phyloP scores from a whole-genome alignment of 64 coral and sea anemone species.

The Exaiptasia diaphana region DNA sequence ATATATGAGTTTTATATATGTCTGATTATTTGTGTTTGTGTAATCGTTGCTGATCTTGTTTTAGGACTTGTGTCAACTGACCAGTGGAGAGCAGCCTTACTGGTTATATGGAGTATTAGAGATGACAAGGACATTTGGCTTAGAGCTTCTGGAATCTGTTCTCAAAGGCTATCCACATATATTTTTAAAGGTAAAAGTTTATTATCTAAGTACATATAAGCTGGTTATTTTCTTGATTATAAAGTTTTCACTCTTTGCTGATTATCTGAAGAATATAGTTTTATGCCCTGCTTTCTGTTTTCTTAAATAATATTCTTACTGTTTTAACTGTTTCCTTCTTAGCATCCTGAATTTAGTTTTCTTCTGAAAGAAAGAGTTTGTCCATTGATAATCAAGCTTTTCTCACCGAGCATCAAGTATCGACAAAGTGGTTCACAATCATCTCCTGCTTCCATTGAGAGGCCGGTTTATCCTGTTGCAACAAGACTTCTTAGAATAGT shows the following conservation, averaged over 20 bases:
- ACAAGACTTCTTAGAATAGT: conserved; percentile 88
- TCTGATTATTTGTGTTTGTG: not conserved
- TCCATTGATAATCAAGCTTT: conserved; percentile 93
- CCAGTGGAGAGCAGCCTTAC: conserved; percentile 98
- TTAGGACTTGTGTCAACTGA: conserved; percentile 93
- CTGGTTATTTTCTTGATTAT: not conserved
- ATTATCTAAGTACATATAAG: no score
- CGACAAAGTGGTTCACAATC: conserved; percentile 34
- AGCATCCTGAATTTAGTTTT: conserved; percentile 99
- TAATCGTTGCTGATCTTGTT: not conserved
- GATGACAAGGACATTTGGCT: conserved; percentile 95
- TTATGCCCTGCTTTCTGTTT: no score
- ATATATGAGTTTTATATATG: no score
- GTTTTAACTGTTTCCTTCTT: not conserved
- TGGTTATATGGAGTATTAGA: conserved; percentile 88
- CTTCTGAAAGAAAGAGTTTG: conserved; percentile 92
- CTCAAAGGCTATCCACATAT: conserved; percentile 88
- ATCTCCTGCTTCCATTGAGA: conserved; percentile 50
- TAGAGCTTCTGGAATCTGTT: conserved; percentile 92
- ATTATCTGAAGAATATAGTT: not conserved
- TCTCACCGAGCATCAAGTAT: conserved; percentile 97
- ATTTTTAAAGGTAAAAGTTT: conserved; percentile 79
- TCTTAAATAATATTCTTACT: no score
- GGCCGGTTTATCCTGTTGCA: conserved; percentile 86
- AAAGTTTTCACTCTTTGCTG: not conserved